These are phyloP conservation scores for Tetrapedia diversipes DNA, from an alignment of 2,888 invertebrate species.

Conservation along the genomic window DNA sequence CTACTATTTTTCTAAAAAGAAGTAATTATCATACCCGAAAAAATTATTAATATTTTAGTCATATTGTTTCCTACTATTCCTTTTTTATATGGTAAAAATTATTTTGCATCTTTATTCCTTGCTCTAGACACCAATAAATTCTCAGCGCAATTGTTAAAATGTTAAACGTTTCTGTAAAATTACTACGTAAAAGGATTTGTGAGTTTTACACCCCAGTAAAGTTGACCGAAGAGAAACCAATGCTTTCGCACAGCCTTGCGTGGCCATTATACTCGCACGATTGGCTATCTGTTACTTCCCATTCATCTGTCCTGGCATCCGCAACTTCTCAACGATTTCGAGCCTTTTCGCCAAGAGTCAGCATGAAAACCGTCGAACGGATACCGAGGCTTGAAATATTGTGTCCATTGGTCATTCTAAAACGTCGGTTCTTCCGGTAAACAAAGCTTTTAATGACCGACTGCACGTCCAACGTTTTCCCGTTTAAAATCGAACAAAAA, in stretches of 20 bases:
- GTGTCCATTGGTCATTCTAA: conserved; percentile 59
- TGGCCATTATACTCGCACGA: conserved; percentile 73
- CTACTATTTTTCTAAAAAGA: no score
- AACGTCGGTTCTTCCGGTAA: conserved; percentile 63
- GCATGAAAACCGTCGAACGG: conserved; percentile 57
- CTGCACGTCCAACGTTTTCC: conserved; percentile 5
- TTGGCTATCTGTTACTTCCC: conserved; percentile 71
- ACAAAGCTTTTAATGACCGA: conserved; percentile 63
- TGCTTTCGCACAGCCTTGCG: conserved; percentile 70
- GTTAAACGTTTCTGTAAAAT: background rate
- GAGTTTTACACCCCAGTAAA: background rate
- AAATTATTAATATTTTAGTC: no score
- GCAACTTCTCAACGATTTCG: conserved; percentile 64
- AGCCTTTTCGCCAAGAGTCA: conserved; percentile 66
- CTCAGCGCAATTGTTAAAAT: no score
- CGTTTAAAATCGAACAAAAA: conserved; percentile 13
- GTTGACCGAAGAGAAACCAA: conserved; percentile 46
- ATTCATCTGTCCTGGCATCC: conserved; percentile 60
- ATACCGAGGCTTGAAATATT: conserved; percentile 61
- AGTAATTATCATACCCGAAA: no score
- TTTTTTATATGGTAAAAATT: no score
- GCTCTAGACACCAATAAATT: no score
- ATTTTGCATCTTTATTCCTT: no score
- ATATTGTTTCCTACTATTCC: no score
- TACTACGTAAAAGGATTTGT: background rate